A percentile compares a stretch with the other conserved stretches of the same genome.
phyloP scores from a whole-genome alignment of 2,888 invertebrate genomes.

The Biston betularia region DNA sequence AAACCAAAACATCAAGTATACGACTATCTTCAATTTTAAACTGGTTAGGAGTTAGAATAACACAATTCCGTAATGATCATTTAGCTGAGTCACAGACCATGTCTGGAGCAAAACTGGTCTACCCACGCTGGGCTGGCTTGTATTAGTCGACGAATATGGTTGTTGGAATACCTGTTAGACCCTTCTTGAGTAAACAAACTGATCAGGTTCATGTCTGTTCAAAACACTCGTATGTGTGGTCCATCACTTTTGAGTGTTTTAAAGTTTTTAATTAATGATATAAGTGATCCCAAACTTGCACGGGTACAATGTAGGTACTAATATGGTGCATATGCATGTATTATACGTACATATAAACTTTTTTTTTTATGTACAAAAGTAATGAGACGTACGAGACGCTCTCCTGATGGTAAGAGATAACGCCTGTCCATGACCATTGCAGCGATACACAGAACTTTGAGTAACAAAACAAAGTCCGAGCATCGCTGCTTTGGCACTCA shows the following conservation, averaged over 20 bases:
- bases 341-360: no score
- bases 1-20: not conserved
- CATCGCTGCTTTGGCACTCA: no score
- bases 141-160: conserved; percentile 40
- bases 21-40: conserved; percentile 12
- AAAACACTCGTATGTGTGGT: conserved; percentile 19
- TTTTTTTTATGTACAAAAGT: no score
- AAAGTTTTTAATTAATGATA: no score
- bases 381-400: no score
- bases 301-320: no score
- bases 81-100: conserved; percentile 47
- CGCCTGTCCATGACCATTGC: no score
- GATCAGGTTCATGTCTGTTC: conserved; percentile 23
- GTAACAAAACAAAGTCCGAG: no score
- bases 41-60: conserved; percentile 18
- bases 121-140: conserved; percentile 55
- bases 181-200: conserved; percentile 47
- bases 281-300: no score
- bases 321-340: no score
- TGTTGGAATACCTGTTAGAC: conserved; percentile 56
- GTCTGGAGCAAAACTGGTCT: conserved; percentile 57
- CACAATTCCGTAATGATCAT: conserved; percentile 21
- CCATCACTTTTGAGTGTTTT: not conserved
- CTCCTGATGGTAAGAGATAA: no score
- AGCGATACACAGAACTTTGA: no score